Conservation (phyloP, 2,797 vertebrate species). For the Malacoraja senta region DNA sequence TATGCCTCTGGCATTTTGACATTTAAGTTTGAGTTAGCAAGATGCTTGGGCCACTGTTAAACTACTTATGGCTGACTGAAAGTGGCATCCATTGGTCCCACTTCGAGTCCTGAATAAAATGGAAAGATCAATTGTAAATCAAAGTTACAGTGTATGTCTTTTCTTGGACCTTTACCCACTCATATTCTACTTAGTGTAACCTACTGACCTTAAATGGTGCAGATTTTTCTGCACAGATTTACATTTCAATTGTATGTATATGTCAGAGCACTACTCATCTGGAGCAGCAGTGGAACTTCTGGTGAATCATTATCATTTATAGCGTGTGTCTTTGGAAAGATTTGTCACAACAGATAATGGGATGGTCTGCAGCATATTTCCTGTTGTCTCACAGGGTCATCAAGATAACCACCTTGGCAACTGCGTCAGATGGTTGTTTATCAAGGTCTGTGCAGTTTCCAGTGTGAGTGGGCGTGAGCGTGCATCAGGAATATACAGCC, state of each 20-base stretch:
- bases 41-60: too few species aligned
- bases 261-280: background rate
- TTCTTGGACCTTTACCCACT: background rate
- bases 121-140: background rate
- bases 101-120: background rate
- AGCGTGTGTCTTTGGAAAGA: background rate
- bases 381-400: background rate
- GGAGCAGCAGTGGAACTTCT: background rate
- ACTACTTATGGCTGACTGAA: background rate
- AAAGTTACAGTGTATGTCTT: background rate
- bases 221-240: background rate
- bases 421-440: constrained; percentile 27
- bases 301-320: background rate
- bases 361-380: background rate
- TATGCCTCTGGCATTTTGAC: background rate
- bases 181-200: constrained; percentile 2
- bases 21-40: background rate
- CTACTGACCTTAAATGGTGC: too few species aligned
- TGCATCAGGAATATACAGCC: constrained; percentile 12
- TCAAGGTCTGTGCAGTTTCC: constrained; percentile 18
- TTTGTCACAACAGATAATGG: constrained; percentile 12
- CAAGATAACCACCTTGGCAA: constrained; percentile 22
- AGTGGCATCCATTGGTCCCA: background rate
- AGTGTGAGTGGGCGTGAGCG: constrained; percentile 34
- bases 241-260: background rate